Percentiles rank a stretch among this genome's conserved stretches.
Conservation (phyloP, 2,888 invertebrate species). For the Julus scandinavius region DNA sequence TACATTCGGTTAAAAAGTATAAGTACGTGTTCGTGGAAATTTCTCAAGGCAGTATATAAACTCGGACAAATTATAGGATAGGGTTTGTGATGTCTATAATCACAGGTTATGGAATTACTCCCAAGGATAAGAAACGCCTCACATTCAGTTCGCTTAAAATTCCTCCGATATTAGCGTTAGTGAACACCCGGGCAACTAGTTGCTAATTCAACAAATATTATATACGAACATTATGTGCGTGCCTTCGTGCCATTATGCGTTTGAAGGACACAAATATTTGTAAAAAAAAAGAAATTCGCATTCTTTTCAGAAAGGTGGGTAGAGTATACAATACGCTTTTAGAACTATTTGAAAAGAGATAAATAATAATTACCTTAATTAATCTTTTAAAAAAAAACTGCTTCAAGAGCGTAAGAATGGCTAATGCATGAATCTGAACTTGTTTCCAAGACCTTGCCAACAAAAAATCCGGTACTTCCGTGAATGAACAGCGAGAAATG, state of each 20-base stretch:
- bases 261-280: not conserved
- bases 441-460: too few relatives aligned
- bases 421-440: too few relatives aligned
- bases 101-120: not conserved
- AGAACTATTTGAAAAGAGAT: not conserved
- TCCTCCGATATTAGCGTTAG: not conserved
- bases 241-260: not conserved
- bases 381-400: not conserved
- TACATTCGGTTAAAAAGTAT: not conserved
- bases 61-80: constrained; percentile 7
- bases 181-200: not conserved
- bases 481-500: too few relatives aligned
- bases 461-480: too few relatives aligned
- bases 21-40: not conserved
- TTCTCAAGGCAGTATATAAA: constrained; percentile 8
- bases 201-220: not conserved
- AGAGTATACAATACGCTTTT: not conserved
- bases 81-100: not conserved
- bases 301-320: not conserved
- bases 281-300: not conserved
- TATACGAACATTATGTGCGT: not conserved
- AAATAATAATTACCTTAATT: not conserved
- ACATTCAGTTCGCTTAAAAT: not conserved
- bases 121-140: not conserved
- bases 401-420: not conserved